Base-by-base conservation (phyloP, 2,888 invertebrate genomes). In the Leuctra nigra region DNA sequence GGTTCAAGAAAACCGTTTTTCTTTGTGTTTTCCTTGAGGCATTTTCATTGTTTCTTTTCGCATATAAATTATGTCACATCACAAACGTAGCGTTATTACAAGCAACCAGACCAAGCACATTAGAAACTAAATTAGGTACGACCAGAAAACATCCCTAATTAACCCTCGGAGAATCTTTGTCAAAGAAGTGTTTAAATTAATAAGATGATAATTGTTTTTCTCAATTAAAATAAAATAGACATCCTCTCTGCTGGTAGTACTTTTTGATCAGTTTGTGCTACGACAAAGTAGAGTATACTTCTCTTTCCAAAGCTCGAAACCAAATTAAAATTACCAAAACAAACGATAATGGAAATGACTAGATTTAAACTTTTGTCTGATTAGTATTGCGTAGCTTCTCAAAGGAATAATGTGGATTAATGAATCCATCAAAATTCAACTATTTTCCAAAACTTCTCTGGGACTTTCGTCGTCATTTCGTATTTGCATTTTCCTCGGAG, bases 81-180 rank as follows among this genome's bases (percentile, higher is more conserved):
- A 52, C 58, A 58, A 53, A 14, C 22, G 53, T 55, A 25, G 55
- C 55, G 54, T 55, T 57, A 48, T 50, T 44, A 50, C 48, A 35
- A 53, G 38, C 20, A 36, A n/a, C 24, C 23, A n/a, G 38, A 38
- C 13, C 36, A 53, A 23, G 44, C 44, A n/a, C 7, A 23, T 35
- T 18, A 35, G 18, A 50, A 33, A 50, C 33, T 33, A 50, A 50
- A 50, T 50, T 50, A 50, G 50, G 13, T 35, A 20, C 13, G 36
- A 33, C 50, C 22, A 50, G 50, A 50, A 50, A 50, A 50, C 35
- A 50, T 33, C 20, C 33, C 50, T 50, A 50, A 50, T 50, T 50
- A 50, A 50, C 50, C 50, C 23, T 23, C 44, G 18, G 22, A 9
- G 23, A 23, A 33, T 18, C 50, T 18, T 20, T 22, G 16, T 33